Base-by-base conservation (phyloP, 2,113 vertebrate genomes). In the Istiophorus platypterus region DNA sequence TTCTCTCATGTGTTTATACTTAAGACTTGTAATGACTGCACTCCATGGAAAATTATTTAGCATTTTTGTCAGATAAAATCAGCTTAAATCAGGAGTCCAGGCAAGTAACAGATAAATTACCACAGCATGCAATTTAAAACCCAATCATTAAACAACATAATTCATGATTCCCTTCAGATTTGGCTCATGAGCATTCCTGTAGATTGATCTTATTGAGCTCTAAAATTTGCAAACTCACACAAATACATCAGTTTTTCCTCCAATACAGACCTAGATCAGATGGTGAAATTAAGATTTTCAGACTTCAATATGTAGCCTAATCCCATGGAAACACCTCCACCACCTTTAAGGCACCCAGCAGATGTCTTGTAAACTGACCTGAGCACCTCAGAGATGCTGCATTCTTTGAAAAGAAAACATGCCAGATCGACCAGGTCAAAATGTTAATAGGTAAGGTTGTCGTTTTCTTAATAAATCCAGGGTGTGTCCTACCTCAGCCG, bases 401-500 rank as follows among this genome's bases (percentile, higher is more conserved):
- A 51, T 66, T 49, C 52, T 67, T 20, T 34, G 3, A 41, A 52
- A 59, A 27, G 24, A 61, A 37, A 52, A 34, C 15, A 68, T 22
- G n/a, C 39, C 61, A 73, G 24, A 20, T 66, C 1, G 0, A 41
- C 29, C 7, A 68, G 6, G 7, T 31, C n/a, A 20, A 34, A 29
- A 29, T 0, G 0, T n/a, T 49, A 4, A 49, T 66, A 72, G 18
- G 22, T 15, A 15, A 52, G 7, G 5, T 24, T 1, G 22, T 61
- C 37, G 59, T 73, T 83, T 69, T 61, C 41, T 58, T 17, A 27
- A 24, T 68, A 68, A 86, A 80, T 74, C 9, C 47, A 67, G 78
- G 84, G 68, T 79, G 67, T 74, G 74, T 86, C 92, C 63, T 93
- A 93, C 92, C 92, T 93, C 66, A 69, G 82, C 66, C 42, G 63